Conservation (phyloP, 1,140 invertebrate species). For the Pseudomyrmex dendroicus region DNA sequence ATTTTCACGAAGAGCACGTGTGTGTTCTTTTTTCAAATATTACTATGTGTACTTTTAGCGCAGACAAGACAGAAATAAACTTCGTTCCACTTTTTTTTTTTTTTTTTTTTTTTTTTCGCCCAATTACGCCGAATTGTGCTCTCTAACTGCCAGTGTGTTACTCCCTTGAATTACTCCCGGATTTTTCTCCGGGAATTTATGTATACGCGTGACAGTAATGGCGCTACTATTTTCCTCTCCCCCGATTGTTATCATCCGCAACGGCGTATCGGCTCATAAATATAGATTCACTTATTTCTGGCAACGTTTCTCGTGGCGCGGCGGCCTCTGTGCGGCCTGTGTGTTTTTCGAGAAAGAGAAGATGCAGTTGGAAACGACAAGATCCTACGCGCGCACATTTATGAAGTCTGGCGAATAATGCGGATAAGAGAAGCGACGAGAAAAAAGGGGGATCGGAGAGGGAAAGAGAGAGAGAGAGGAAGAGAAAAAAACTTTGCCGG, state of each 20-base stretch:
- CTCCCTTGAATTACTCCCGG: slow-evolving; percentile 2
- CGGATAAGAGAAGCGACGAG: slow-evolving; percentile 16
- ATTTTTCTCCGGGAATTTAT: slow-evolving; percentile 14
- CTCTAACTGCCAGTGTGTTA: not conserved
- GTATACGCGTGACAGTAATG: slow-evolving; percentile 20
- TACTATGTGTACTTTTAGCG: not conserved
- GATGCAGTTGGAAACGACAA: not conserved
- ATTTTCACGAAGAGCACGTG: too few species aligned
- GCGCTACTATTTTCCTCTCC: not conserved
- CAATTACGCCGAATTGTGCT: slow-evolving; percentile 13
- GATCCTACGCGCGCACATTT: slow-evolving; percentile 44
- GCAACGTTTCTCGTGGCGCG: not conserved
- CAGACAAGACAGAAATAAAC: not conserved
- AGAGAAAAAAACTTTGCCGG: slow-evolving; percentile 27
- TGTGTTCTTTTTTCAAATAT: not conserved
- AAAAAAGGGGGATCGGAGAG: not conserved
- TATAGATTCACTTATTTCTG: slow-evolving; percentile 47
- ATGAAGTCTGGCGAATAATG: slow-evolving; percentile 40
- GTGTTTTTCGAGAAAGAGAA: not conserved
- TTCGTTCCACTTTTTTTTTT: not conserved
- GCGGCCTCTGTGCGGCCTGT: not conserved
- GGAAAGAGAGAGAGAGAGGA: not conserved
- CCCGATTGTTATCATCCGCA: slow-evolving; percentile 19
- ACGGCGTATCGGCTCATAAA: slow-evolving; percentile 33
- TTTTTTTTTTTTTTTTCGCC: not conserved